Conservation (phyloP, 2,888 invertebrate genomes). For the Carterocephalus palaemon region DNA sequence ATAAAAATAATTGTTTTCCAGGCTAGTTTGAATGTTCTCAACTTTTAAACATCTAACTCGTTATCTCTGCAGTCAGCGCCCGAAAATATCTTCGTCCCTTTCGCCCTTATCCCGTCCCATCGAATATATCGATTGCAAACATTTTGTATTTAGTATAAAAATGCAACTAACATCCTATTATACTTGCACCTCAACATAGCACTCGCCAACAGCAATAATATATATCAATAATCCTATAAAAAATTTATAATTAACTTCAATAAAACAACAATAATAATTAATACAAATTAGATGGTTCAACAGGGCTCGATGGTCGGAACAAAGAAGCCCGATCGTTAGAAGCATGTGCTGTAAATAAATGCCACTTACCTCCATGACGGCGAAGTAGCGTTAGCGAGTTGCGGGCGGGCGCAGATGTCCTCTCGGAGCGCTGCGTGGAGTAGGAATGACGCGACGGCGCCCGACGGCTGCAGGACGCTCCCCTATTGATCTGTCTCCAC, state of each 20-base stretch:
- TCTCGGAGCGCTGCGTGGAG: constrained; percentile 30
- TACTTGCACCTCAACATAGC: no score
- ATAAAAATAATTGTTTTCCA: no score
- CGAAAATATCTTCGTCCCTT: constrained; percentile 11
- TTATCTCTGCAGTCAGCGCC: no score
- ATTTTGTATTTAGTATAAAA: no score
- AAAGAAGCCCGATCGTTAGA: constrained; percentile 1
- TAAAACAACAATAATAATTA: neutral
- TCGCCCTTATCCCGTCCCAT: constrained; percentile 8
- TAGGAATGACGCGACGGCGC: constrained; percentile 38
- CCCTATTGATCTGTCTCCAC: constrained; percentile 64
- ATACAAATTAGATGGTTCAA: neutral
- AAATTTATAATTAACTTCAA: neutral
- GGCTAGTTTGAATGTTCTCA: no score
- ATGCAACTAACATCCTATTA: no score
- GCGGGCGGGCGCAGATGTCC: constrained; percentile 27
- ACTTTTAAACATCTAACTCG: no score
- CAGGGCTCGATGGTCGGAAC: neutral
- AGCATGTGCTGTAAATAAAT: neutral
- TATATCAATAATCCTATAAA: no score
- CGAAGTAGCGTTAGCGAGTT: constrained; percentile 8
- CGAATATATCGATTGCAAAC: constrained; percentile 17
- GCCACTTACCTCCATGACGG: constrained; percentile 46
- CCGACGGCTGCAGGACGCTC: constrained; percentile 47
- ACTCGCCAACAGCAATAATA: constrained; percentile 1